Percentiles rank a stretch among this genome's conserved stretches.
phyloP scores from a whole-genome alignment of 2,113 vertebrate genomes.

The Rallus limicola region DNA sequence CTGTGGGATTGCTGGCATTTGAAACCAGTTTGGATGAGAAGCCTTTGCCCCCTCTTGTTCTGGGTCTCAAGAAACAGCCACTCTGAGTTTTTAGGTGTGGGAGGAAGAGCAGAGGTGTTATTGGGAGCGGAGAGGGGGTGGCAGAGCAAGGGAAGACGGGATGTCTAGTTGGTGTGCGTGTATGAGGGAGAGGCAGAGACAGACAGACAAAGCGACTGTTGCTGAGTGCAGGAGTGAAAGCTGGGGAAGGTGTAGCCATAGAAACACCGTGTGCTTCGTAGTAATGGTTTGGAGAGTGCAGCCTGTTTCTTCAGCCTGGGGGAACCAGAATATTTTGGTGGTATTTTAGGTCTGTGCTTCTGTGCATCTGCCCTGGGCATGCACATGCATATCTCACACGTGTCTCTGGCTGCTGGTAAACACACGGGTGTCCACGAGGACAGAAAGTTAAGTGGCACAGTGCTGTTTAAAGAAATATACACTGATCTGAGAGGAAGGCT shows the following conservation, averaged over 20 bases:
- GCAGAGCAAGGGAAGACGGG: not conserved
- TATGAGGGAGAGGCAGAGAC: not conserved
- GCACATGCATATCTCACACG: not conserved
- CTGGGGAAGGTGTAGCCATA: conserved; percentile 28
- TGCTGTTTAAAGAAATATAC: not conserved
- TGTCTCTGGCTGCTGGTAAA: not conserved
- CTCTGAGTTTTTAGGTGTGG: not conserved
- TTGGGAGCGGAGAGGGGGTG: not conserved
- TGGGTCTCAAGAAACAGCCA: not conserved
- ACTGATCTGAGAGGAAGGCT: not conserved
- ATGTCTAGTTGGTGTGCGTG: not conserved
- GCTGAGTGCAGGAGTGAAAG: not conserved
- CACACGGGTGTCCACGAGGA: not conserved
- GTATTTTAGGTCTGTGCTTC: not conserved
- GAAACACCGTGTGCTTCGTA: conserved; percentile 13
- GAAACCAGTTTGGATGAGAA: conserved; percentile 2
- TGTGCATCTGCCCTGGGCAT: not conserved
- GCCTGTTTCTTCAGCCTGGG: not conserved
- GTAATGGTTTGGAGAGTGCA: not conserved
- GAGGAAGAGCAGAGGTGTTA: not conserved
- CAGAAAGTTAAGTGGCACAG: not conserved
- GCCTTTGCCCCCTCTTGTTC: not conserved
- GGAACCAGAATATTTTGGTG: not conserved
- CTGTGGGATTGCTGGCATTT: not conserved
- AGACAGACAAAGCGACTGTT: not conserved